These are phyloP conservation scores for Psittacus erithacus DNA, from an alignment of 2,113 vertebrate species.

Conservation along the genomic window DNA sequence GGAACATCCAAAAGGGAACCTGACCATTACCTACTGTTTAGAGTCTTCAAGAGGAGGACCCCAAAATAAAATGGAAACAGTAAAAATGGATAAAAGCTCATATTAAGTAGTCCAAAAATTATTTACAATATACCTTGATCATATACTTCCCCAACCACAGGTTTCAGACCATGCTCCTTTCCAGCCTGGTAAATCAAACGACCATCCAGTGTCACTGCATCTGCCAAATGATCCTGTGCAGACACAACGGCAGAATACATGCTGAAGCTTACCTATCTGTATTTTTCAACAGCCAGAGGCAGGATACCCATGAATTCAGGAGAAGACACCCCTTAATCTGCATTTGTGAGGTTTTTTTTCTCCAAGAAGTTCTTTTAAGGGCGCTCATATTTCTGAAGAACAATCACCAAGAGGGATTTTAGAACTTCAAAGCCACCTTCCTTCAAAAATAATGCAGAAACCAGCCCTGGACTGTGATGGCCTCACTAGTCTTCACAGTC, in stretches of 20 bases:
- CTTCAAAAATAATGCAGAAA: neutral
- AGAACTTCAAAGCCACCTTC: neutral
- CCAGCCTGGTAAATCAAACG: conserved; percentile 82
- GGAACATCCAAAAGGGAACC: neutral
- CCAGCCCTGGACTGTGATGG: neutral
- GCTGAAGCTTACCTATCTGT: neutral
- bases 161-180: conserved; percentile 82
- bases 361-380: neutral
- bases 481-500: neutral
- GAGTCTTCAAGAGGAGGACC: neutral
- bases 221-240: conserved; percentile 80
- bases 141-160: conserved; percentile 86
- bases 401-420: neutral
- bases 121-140: conserved; percentile 69
- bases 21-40: neutral
- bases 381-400: neutral
- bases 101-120: neutral
- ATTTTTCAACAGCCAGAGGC: neutral
- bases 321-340: neutral
- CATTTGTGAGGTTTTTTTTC: neutral
- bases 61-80: neutral
- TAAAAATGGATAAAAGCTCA: neutral
- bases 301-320: neutral
- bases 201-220: conserved; percentile 83
- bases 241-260: neutral